Percentiles rank a stretch among this genome's conserved stretches.
phyloP scores from a whole-genome alignment of 2,888 invertebrate species.

The Phlogophora meticulosa region DNA sequence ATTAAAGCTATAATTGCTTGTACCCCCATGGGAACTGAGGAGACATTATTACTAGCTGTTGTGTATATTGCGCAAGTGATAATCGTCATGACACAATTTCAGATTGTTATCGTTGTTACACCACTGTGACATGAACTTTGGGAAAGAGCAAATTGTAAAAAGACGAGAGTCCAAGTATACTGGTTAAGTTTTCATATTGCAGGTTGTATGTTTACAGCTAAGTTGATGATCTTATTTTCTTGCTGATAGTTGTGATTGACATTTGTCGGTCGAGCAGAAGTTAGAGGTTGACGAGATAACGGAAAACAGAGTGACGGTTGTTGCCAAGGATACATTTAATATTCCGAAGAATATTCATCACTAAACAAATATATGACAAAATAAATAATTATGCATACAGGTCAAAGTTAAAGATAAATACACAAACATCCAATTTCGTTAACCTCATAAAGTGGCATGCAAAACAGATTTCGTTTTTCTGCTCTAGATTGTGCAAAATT shows the following conservation, averaged over 20 bases:
- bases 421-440: slow-evolving; percentile 34
- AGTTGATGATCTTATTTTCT: slow-evolving; percentile 47
- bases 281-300: slow-evolving; percentile 21
- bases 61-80: slow-evolving; percentile 82
- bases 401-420: slow-evolving; percentile 40
- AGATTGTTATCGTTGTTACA: slow-evolving; percentile 62
- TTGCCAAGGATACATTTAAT: not conserved
- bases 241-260: slow-evolving; percentile 40
- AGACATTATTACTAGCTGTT: slow-evolving; percentile 72
- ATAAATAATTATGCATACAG: slow-evolving; percentile 32
- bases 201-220: slow-evolving; percentile 51
- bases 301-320: slow-evolving; percentile 1
- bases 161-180: slow-evolving; percentile 9
- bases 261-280: slow-evolving; percentile 18
- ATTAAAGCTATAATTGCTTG: slow-evolving; percentile 83
- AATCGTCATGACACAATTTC: slow-evolving; percentile 85
- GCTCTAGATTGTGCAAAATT: slow-evolving; percentile 57
- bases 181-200: slow-evolving; percentile 33
- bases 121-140: slow-evolving; percentile 65
- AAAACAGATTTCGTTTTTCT: slow-evolving; percentile 57
- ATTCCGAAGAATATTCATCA: not conserved
- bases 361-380: not conserved
- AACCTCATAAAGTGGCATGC: slow-evolving; percentile 41
- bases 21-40: slow-evolving; percentile 81
- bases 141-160: slow-evolving; percentile 15